Percentiles rank a stretch among this genome's conserved stretches.
Evolutionary conservation across 2,888 invertebrate species (phyloP).

Genomic region (Ornithoptera priamus): DNA sequence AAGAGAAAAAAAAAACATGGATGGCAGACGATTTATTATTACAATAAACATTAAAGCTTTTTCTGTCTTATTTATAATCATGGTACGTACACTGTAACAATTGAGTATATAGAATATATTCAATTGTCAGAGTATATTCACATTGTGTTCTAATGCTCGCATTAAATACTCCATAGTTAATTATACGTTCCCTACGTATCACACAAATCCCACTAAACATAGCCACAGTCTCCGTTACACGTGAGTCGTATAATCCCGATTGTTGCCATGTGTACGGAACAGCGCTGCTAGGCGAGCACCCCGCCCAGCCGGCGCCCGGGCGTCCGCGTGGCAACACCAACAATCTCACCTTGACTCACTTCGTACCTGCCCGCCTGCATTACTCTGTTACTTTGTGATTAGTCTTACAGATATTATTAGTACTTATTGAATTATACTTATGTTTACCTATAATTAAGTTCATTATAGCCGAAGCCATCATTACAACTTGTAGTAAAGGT

Average conservation of each 20-base stretch:
- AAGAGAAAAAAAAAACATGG: neutral
- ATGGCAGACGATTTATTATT: neutral
- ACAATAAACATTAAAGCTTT: neutral
- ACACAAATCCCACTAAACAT: conserved; percentile 3
- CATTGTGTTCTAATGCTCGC: neutral
- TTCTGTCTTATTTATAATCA: neutral
- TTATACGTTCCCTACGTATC: neutral
- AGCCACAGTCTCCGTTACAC: conserved; percentile 1
- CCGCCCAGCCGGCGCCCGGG: conserved; percentile 18
- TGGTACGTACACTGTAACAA: neutral
- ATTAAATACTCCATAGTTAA: conserved; percentile 1
- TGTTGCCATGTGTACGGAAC: conserved; percentile 13
- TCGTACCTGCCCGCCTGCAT: conserved; percentile 66
- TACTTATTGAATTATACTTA: neutral
- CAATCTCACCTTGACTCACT: conserved; percentile 75
- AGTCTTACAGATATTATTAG: conserved; percentile 45
- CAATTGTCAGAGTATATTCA: neutral
- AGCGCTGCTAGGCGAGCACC: neutral
- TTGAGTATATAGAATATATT: neutral
- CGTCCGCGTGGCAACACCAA: conserved; percentile 74
- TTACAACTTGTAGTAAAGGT: neutral
- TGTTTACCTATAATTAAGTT: neutral
- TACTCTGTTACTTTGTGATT: conserved; percentile 61
- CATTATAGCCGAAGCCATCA: neutral
- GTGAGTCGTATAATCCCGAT: conserved; percentile 5